Evolutionary conservation across 2,888 invertebrate species (phyloP).

Genomic region (Mystacides longicornis): DNA sequence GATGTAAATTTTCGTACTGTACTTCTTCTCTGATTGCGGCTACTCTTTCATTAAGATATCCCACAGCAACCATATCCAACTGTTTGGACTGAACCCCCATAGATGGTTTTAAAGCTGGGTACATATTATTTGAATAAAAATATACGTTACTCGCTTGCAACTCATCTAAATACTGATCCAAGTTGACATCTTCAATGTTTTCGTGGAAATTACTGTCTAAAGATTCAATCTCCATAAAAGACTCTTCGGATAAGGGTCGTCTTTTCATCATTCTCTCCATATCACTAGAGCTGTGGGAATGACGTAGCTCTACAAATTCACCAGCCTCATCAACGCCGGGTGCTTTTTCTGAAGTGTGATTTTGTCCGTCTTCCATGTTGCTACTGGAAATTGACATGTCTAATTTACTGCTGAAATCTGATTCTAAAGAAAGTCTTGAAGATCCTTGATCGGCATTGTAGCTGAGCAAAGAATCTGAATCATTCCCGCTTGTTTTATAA

Average conservation of each 20-base stretch:
- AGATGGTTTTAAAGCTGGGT: constrained; percentile 36
- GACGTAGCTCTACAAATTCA: constrained; percentile 50
- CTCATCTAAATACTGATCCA: constrained; percentile 62
- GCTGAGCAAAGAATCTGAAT: constrained; percentile 43
- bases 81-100: constrained; percentile 27
- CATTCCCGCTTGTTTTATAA: constrained; percentile 38
- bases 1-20: constrained; percentile 26
- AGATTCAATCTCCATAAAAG: constrained; percentile 57
- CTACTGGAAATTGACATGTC: constrained; percentile 34
- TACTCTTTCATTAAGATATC: constrained; percentile 25
- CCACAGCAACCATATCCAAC: constrained; percentile 19
- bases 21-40: constrained; percentile 25
- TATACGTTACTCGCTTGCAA: constrained; percentile 48
- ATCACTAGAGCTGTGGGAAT: constrained; percentile 43
- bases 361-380: constrained; percentile 24
- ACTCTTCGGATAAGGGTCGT: constrained; percentile 68
- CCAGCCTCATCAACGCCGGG: constrained; percentile 41
- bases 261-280: constrained; percentile 58
- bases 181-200: constrained; percentile 49
- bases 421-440: constrained; percentile 43
- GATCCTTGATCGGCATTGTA: constrained; percentile 44
- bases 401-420: constrained; percentile 47
- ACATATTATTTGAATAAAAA: constrained; percentile 30
- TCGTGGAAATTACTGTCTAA: constrained; percentile 50
- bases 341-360: constrained; percentile 40